A percentile compares a stretch with the other conserved stretches of the same genome.
Evolutionary conservation across 1,140 invertebrate genomes (phyloP).

Genomic region (Bathynomus jamesi): DNA sequence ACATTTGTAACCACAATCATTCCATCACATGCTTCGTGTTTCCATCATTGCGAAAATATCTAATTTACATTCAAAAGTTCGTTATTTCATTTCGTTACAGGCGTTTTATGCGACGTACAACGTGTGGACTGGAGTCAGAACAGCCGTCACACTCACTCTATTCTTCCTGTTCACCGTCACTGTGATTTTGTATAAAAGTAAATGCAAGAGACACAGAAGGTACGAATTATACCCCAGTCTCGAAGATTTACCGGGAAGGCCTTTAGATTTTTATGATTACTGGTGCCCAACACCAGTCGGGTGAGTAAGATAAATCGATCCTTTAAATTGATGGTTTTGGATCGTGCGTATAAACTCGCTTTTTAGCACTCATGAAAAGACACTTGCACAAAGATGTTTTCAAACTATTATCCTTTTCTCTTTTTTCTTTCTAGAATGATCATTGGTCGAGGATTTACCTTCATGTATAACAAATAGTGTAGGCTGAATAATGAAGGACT

Average conservation of each 20-base stretch:
- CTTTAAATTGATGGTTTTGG: neutral
- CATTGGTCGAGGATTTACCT: no score
- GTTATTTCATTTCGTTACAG: no score
- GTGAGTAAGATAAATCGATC: slow-evolving; percentile 5
- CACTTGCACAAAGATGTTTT: slow-evolving; percentile 1
- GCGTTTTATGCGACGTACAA: slow-evolving; percentile 36
- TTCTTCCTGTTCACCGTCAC: slow-evolving; percentile 37
- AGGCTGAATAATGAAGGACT: no score
- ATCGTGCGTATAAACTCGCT: neutral
- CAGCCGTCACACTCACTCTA: slow-evolving; percentile 32
- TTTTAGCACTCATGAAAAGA: slow-evolving; percentile 2
- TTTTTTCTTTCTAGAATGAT: no score
- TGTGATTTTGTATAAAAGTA: slow-evolving; percentile 36
- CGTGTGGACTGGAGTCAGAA: slow-evolving; percentile 37
- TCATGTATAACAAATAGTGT: no score
- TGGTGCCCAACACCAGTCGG: slow-evolving; percentile 26
- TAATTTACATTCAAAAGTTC: no score
- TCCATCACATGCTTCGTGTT: no score
- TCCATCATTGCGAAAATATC: no score
- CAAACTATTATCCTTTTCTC: neutral
- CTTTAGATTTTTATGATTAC: slow-evolving; percentile 28
- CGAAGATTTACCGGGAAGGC: slow-evolving; percentile 29
- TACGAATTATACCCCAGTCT: slow-evolving; percentile 34
- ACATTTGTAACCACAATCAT: no score
- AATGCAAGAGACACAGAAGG: slow-evolving; percentile 28